phyloP scores from a whole-genome alignment of 2,113 vertebrate genomes.

The Pyrgilauda ruficollis region DNA sequence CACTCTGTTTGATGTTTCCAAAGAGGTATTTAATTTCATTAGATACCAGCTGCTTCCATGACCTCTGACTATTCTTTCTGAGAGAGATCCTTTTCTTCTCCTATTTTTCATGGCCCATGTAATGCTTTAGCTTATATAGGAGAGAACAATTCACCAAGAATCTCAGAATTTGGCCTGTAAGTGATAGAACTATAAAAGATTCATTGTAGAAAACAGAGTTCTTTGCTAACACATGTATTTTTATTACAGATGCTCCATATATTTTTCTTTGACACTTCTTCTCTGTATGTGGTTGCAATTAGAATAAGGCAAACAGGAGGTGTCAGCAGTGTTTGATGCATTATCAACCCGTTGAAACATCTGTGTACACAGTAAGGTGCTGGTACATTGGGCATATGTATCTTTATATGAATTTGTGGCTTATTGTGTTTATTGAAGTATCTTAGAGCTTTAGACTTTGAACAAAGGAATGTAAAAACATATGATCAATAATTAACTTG shows the following conservation, averaged over 20 bases:
- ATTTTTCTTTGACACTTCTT: neutral
- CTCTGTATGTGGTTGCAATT: neutral
- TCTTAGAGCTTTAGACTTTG: neutral
- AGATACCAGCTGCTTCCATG: neutral
- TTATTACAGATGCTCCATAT: neutral
- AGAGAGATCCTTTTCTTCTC: neutral
- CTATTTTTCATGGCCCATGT: neutral
- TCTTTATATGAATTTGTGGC: neutral
- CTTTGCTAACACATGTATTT: neutral
- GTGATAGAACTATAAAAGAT: neutral
- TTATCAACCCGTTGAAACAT: neutral
- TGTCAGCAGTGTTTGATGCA: neutral
- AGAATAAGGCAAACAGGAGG: neutral
- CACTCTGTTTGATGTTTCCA: neutral
- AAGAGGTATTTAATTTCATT: neutral
- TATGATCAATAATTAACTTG: neutral
- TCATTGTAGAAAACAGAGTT: neutral
- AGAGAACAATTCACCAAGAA: neutral
- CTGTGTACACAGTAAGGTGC: neutral
- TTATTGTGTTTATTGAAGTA: neutral
- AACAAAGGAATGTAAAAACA: neutral
- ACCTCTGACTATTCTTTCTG: neutral
- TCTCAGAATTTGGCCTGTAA: neutral
- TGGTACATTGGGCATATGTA: neutral
- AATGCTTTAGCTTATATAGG: neutral